Evolutionary conservation across 2,113 vertebrate genomes (phyloP), one percentile per base, ranked within the genome.

Genomic region (Menidia beryllina): DNA sequence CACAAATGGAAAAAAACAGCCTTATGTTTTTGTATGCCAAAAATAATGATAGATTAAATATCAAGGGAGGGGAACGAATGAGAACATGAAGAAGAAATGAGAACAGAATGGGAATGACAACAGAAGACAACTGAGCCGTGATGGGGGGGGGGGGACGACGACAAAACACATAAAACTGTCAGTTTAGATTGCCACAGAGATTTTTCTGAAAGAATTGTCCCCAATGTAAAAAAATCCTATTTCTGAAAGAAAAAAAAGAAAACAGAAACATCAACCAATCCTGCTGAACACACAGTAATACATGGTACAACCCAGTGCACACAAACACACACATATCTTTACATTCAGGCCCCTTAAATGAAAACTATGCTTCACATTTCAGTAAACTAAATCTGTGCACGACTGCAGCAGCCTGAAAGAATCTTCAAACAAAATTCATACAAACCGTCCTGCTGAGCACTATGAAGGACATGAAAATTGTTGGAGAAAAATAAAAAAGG

Each of bases 261-360:
- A 54, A 5, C 34, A 7, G 5, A 58, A 56, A 75, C 63, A 83
- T 75, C 76, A 84, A 80, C 82, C 26, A 15, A 13, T 3, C n/a
- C 60, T 55, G 20, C 7, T 53, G 24, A 57, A 38, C 57, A 54
- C 45, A 48, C 58, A 69, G 75, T 48, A 71, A 65, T 82, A 79
- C 39, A 17, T 15, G 57, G 25, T 72, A 67, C 58, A 82, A 76
- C 52, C 23, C 24, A 58, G 12, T 36, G 20, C 17, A 13, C 57
- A 7, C 61, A 7, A 26, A 36, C 39, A 5, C 10, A 3, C 53
- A 11, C 17, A 0, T n/a, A 1, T 54, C n/a, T n/a, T n/a, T n/a
- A n/a, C n/a, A n/a, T 17, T 43, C 41, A 43, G 41, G 41, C 41
- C 19, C 30, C 30, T 34, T 10, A 6, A 34, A 8, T 8, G 8